Evolutionary conservation across 2,888 invertebrate genomes (phyloP), one percentile per base, ranked within the genome.

Genomic region (Heliconius sara): DNA sequence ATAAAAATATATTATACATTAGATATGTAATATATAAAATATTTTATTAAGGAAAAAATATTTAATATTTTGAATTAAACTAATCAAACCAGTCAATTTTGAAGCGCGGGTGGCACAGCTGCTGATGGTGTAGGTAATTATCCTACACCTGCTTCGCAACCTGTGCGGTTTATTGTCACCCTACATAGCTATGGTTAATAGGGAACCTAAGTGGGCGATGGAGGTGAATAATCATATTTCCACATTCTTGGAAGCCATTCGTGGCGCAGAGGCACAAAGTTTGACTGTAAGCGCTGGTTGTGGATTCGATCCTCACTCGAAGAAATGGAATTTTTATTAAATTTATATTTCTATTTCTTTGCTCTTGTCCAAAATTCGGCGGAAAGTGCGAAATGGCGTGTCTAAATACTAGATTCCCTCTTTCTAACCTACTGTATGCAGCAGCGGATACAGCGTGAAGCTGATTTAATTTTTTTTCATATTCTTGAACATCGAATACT

Each of bases 91-190:
- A 76, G 79, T 52, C 30, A 76, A 70, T 79, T 81, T 76, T 78
- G 72, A 76, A 85, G 87, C 88, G 86, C 89, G 89, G 91, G 87
- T 87, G 86, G 86, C 84, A 89, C 93, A 93, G 90, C 92, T 93
- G 93, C 88, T 89, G 88, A 89, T 88, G 88, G 88, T 88, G 30
- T 68, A 57, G 77, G 80, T 72, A 91, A 92, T 92, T 90, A 90
- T 82, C 84, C 83, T 85, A 87, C 94, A 94, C 93, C 94, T 94
- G 94, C 90, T 82, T 73, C 60, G 74, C 81, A 78, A 78, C 80
- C 76, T 82, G 81, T 79, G 78, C 79, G 76, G 77, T 76, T 77
- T 72, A 76, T 81, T 76, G 78, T 82, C 79, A 76, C 72, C 67
- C 71, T 77, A 76, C 76, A 68, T 79, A 81, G 67, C 57, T 80